Conservation (phyloP, 1,140 invertebrate genomes). For the Drosophila seguyi region DNA sequence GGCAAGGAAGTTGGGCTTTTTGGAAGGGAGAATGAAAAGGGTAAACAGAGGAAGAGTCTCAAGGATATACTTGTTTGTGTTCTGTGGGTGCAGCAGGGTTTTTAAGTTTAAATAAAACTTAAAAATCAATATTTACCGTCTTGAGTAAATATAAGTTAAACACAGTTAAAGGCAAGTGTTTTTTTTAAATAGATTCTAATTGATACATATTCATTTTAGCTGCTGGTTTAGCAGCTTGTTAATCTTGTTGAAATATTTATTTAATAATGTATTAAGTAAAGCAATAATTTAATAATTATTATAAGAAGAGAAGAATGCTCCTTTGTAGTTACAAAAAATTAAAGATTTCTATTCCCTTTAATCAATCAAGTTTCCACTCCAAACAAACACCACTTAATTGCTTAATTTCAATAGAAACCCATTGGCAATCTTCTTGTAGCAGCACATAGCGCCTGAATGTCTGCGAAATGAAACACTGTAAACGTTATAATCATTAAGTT, state of each 20-base stretch:
- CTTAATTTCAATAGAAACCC: constrained; percentile 42
- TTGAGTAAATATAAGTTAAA: neutral
- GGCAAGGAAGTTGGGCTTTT: constrained; percentile 33
- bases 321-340: neutral
- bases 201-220: neutral
- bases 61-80: constrained; percentile 40
- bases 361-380: neutral
- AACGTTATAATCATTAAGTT: constrained; percentile 82
- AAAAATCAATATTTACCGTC: constrained; percentile 10
- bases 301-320: neutral
- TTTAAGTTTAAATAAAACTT: neutral
- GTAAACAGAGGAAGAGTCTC: constrained; percentile 26
- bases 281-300: no score
- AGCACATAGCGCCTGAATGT: constrained; percentile 49
- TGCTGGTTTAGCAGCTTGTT: neutral
- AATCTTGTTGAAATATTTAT: neutral
- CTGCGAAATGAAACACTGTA: constrained; percentile 78
- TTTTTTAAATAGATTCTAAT: neutral
- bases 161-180: constrained; percentile 6
- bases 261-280: no score
- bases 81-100: constrained; percentile 15
- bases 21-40: neutral
- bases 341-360: no score
- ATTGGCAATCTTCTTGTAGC: constrained; percentile 18
- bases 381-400: constrained; percentile 26